phyloP scores from a whole-genome alignment of 2,888 invertebrate species.

The Sericinus montela region DNA sequence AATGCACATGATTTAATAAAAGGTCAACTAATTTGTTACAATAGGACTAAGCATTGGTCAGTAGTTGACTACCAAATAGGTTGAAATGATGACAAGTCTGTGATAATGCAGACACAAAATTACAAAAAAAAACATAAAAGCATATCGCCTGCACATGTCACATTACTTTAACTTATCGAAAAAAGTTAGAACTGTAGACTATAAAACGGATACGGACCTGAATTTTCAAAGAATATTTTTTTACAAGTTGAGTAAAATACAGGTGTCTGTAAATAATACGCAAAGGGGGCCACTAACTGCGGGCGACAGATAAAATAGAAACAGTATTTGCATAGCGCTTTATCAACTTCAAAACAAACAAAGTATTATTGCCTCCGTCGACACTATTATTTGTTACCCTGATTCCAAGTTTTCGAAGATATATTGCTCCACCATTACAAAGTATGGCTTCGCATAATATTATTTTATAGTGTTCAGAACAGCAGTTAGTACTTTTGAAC shows the following conservation, averaged over 20 bases:
- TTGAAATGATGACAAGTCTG: too few relatives aligned
- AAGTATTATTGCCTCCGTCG: background rate
- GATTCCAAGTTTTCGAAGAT: background rate
- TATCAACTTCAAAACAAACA: background rate
- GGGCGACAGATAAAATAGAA: conserved; percentile 1
- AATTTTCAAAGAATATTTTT: too few relatives aligned
- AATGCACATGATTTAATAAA: too few relatives aligned
- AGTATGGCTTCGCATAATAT: background rate
- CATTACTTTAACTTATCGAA: too few relatives aligned
- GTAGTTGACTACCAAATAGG: too few relatives aligned
- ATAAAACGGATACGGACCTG: too few relatives aligned
- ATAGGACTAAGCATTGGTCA: too few relatives aligned
- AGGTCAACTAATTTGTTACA: too few relatives aligned
- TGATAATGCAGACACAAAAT: too few relatives aligned
- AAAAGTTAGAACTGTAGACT: too few relatives aligned
- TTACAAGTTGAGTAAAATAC: background rate
- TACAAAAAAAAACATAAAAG: too few relatives aligned
- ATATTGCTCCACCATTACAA: background rate
- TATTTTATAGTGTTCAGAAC: background rate
- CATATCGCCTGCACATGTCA: too few relatives aligned
- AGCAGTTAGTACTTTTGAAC: background rate
- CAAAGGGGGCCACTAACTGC: background rate
- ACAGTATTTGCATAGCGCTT: conserved; percentile 4
- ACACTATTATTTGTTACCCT: background rate
- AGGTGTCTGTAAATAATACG: background rate